Conservation (phyloP, 2,113 vertebrate species). For the Hippolais icterina region DNA sequence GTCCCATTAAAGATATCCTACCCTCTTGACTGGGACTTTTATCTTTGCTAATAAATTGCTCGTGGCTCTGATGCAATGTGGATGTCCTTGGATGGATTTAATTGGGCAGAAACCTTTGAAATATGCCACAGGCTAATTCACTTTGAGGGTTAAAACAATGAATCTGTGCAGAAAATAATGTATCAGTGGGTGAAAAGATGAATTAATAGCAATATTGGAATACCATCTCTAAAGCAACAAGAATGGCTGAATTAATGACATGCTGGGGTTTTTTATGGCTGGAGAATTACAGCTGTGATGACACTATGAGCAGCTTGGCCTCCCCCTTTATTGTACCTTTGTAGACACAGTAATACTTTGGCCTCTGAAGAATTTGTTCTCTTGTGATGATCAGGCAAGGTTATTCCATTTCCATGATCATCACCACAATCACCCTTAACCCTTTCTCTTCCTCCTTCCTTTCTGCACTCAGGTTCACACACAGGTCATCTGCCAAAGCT, state of each 20-base stretch:
- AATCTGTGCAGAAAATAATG: slow-evolving; percentile 72
- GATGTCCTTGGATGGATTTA: slow-evolving; percentile 72
- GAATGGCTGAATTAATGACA: slow-evolving; percentile 73
- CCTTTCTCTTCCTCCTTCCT: background rate
- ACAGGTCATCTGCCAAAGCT: slow-evolving; percentile 46
- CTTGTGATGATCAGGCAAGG: background rate
- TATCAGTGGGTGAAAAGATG: slow-evolving; percentile 71
- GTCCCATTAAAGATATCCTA: slow-evolving; percentile 40
- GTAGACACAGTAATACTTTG: background rate
- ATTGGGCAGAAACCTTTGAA: slow-evolving; percentile 66
- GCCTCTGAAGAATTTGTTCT: slow-evolving; percentile 19
- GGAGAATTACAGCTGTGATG: slow-evolving; percentile 69
- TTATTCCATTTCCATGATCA: slow-evolving; percentile 36
- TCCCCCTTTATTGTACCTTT: slow-evolving; percentile 54
- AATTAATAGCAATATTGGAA: slow-evolving; percentile 69
- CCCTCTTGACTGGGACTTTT: slow-evolving; percentile 24
- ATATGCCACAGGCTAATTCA: slow-evolving; percentile 71
- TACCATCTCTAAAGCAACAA: slow-evolving; percentile 66
- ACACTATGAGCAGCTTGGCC: slow-evolving; percentile 36
- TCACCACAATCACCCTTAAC: background rate
- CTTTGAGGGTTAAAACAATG: slow-evolving; percentile 70
- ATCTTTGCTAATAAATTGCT: slow-evolving; percentile 34
- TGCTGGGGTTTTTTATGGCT: slow-evolving; percentile 65
- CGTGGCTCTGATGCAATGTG: slow-evolving; percentile 3
- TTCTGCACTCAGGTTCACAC: slow-evolving; percentile 43